These are phyloP conservation scores for Strigamia transsilvanica DNA, from an alignment of 2,888 invertebrate genomes.

Conservation along the genomic window DNA sequence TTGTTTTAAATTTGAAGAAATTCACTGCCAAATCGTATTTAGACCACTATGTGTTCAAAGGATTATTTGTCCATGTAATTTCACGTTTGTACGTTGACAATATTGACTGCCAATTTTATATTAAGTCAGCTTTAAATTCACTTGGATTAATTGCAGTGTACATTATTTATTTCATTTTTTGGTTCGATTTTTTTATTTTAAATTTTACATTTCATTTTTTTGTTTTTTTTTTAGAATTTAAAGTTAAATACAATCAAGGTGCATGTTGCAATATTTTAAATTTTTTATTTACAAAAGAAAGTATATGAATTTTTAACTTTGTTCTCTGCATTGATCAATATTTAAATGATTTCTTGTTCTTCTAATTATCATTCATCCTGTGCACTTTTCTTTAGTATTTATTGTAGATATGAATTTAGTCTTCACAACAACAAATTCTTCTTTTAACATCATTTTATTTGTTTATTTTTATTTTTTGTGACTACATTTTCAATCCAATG, in stretches of 20 bases:
- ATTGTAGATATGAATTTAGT: slow-evolving; percentile 4
- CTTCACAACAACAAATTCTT: neutral
- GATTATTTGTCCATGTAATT: slow-evolving; percentile 1
- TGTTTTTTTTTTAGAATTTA: neutral
- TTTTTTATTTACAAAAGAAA: neutral
- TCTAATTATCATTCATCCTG: neutral
- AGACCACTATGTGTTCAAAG: slow-evolving; percentile 20
- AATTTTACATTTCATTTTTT: neutral
- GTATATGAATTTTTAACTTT: neutral
- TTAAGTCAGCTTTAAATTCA: neutral
- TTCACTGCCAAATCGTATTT: slow-evolving; percentile 20
- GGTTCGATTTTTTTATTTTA: neutral
- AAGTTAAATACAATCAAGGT: neutral
- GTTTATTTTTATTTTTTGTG: neutral
- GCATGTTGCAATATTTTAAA: neutral
- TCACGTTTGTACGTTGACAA: neutral
- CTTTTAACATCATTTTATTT: neutral
- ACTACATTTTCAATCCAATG: neutral
- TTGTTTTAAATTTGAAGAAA: neutral
- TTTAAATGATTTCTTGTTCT: too few species aligned
- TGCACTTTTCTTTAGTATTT: slow-evolving; percentile 9
- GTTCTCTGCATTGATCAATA: neutral
- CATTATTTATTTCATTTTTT: slow-evolving; percentile 1
- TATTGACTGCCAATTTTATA: neutral
- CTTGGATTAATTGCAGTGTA: slow-evolving; percentile 13